Percentiles rank a stretch among this genome's conserved stretches.
Conservation (phyloP, 2,888 invertebrate species). For the Iphiclides podalirius region DNA sequence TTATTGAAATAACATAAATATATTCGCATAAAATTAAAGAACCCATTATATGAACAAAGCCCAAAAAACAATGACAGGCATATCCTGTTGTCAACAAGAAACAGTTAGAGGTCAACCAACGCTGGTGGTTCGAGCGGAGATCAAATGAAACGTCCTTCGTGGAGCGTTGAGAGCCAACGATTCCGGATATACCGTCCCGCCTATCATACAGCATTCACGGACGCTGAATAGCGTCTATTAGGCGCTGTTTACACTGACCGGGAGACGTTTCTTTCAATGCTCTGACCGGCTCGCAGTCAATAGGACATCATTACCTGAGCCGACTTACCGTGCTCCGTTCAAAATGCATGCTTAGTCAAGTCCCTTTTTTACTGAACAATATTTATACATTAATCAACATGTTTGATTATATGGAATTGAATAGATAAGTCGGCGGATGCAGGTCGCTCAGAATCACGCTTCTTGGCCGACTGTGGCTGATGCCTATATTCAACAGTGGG, state of each 20-base stretch:
- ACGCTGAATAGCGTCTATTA: constrained; percentile 57
- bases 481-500: no score
- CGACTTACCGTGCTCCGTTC: constrained; percentile 28
- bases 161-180: constrained; percentile 19
- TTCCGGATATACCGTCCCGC: constrained; percentile 27
- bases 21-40: no score
- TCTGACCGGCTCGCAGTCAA: constrained; percentile 39
- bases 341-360: constrained; percentile 1
- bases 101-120: background rate
- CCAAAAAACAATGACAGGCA: no score
- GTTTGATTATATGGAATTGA: no score
- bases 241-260: constrained; percentile 69
- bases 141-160: constrained; percentile 1
- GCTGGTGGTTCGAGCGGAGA: background rate
- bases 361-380: background rate
- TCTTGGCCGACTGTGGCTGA: no score
- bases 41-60: no score
- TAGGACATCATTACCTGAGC: constrained; percentile 37
- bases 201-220: constrained; percentile 26
- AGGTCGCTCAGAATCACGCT: no score
- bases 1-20: no score
- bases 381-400: no score
- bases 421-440: no score
- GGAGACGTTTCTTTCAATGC: constrained; percentile 69
- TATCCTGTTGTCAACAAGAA: no score